A percentile compares a stretch with the other conserved stretches of the same genome.
phyloP scores from a whole-genome alignment of 2,888 invertebrate genomes.

The Nemurella pictetii region DNA sequence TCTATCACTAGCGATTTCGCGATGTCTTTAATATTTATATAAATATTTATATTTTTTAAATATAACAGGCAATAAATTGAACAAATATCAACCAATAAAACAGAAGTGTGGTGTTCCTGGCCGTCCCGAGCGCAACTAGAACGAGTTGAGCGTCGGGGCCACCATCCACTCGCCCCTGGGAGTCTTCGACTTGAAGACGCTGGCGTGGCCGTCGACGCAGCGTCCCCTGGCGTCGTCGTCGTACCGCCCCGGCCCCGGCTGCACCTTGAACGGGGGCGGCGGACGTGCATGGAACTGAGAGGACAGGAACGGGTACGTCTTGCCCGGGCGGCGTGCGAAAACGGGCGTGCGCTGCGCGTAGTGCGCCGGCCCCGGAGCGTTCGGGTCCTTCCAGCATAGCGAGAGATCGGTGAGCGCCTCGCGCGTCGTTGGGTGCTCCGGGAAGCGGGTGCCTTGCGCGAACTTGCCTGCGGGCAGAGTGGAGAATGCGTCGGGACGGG shows the following conservation, averaged over 20 bases:
- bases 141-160: background rate
- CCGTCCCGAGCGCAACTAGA: no score
- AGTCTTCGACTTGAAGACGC: background rate
- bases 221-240: background rate
- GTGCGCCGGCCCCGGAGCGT: conserved; percentile 59
- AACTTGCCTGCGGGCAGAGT: conserved; percentile 27
- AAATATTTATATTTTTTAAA: no score
- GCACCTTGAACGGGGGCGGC: background rate
- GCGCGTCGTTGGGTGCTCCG: conserved; percentile 52
- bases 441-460: background rate
- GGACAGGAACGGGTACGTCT: conserved; percentile 2
- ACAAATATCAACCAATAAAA: no score
- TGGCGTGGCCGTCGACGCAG: conserved; percentile 9
- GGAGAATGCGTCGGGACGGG: no score
- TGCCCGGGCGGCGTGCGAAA: background rate
- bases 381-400: conserved; percentile 55
- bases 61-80: no score
- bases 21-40: no score
- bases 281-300: background rate
- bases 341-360: conserved; percentile 47
- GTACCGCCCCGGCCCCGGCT: conserved; percentile 8
- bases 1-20: no score
- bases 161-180: conserved; percentile 16
- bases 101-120: no score
- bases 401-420: conserved; percentile 56